A percentile compares a stretch with the other conserved stretches of the same genome.
These are phyloP conservation scores for Atta colombica DNA, from an alignment of 1,140 invertebrate genomes.

Conservation along the genomic window DNA sequence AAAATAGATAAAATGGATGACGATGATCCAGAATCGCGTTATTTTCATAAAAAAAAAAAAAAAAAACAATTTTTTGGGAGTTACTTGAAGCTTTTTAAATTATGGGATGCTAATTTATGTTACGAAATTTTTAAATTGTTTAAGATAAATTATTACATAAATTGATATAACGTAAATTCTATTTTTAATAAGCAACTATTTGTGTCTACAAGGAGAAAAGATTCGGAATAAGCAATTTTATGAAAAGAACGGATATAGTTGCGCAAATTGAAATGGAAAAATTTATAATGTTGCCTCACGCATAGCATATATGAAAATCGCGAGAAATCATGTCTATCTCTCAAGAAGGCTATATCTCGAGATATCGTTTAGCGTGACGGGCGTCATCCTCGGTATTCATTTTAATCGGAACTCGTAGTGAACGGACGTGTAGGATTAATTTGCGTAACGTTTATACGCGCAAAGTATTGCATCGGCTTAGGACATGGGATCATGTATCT, in stretches of 20 bases:
- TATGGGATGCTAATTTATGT: not conserved
- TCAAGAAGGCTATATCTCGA: slow-evolving; percentile 33
- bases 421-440: slow-evolving; percentile 41
- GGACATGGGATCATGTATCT: not conserved
- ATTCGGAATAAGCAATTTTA: slow-evolving; percentile 25
- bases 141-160: not conserved
- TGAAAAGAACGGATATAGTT: not conserved
- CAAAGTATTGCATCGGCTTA: not conserved
- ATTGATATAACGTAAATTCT: not conserved
- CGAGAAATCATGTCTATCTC: slow-evolving; percentile 11
- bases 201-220: not conserved
- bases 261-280: not conserved
- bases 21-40: not conserved
- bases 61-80: too few species aligned
- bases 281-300: not conserved
- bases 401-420: slow-evolving; percentile 40
- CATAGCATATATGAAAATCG: not conserved
- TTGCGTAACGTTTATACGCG: not conserved
- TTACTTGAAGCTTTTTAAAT: not conserved
- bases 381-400: slow-evolving; percentile 40
- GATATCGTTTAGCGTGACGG: slow-evolving; percentile 43
- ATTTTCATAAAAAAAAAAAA: too few species aligned
- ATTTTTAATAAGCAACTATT: not conserved
- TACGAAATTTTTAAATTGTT: not conserved
- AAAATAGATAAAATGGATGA: not conserved